A percentile compares a stretch with the other conserved stretches of the same genome.
phyloP scores from a whole-genome alignment of 2,797 vertebrate genomes.

The Pseudochromis fuscus region DNA sequence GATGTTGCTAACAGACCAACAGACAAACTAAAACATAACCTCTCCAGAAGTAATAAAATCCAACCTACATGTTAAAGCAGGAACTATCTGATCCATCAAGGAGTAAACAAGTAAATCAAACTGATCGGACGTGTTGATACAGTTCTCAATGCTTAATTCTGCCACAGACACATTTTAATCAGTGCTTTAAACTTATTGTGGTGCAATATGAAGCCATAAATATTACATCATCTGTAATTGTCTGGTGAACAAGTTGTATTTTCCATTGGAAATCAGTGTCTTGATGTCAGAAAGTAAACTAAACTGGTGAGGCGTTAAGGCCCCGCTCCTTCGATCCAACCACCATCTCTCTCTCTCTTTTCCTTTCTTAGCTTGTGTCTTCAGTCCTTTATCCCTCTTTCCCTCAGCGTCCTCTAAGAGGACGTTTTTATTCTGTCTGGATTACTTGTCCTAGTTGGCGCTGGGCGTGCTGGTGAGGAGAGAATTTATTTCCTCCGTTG shows the following conservation, averaged over 20 bases:
- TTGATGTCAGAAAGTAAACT: slow-evolving; percentile 2
- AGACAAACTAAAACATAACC: too few relatives aligned
- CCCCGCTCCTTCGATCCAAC: slow-evolving; percentile 15
- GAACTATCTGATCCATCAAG: too few relatives aligned
- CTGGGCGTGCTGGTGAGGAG: slow-evolving; percentile 58
- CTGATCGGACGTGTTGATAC: too few relatives aligned
- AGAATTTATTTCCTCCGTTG: slow-evolving; percentile 75
- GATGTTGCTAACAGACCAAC: too few relatives aligned
- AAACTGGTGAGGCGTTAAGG: slow-evolving; percentile 5
- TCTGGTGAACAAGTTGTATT: background rate
- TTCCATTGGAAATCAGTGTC: background rate
- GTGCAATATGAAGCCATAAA: background rate
- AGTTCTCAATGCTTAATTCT: too few relatives aligned
- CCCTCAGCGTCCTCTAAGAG: slow-evolving; percentile 61
- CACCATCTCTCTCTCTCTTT: slow-evolving; percentile 11
- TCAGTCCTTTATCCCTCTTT: slow-evolving; percentile 42
- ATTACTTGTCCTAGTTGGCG: slow-evolving; percentile 84
- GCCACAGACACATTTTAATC: background rate
- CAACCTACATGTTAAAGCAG: too few relatives aligned
- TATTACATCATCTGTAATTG: background rate
- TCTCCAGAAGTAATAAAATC: too few relatives aligned
- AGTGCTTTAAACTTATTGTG: background rate
- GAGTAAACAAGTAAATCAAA: too few relatives aligned
- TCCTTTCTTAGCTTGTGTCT: slow-evolving; percentile 4
- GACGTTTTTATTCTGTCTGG: slow-evolving; percentile 79